A percentile compares a stretch with the other conserved stretches of the same genome.
Evolutionary conservation across 2,113 vertebrate genomes (phyloP).

Genomic region (Halcyon malimbica): DNA sequence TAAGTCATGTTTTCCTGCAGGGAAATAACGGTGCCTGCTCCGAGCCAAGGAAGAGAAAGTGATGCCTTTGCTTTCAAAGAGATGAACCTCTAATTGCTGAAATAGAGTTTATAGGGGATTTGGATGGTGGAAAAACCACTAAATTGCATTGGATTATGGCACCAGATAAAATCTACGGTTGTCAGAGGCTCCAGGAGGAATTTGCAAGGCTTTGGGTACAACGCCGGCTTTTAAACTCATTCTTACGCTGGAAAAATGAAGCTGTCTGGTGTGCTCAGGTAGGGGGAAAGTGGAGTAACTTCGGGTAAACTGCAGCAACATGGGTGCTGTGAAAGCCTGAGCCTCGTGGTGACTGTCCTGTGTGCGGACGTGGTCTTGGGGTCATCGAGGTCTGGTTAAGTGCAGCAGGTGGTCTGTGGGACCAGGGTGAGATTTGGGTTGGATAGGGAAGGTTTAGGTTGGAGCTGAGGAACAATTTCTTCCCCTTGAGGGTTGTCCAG

Average conservation of each 20-base stretch:
- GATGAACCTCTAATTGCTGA: background rate
- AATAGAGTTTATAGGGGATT: background rate
- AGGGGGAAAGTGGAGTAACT: background rate
- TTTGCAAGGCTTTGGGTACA: background rate
- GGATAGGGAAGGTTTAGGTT: too few species aligned
- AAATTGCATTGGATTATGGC: background rate
- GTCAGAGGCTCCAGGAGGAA: background rate
- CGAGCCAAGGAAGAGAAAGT: background rate
- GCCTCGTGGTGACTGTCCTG: background rate
- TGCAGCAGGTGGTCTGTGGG: background rate
- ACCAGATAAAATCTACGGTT: background rate
- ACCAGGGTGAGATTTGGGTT: too few species aligned
- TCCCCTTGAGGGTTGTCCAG: too few species aligned
- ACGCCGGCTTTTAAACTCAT: background rate
- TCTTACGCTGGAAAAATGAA: background rate
- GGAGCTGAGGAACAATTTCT: too few species aligned
- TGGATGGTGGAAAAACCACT: background rate
- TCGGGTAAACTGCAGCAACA: background rate
- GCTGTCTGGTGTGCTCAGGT: background rate
- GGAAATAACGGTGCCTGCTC: background rate
- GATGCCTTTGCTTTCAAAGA: background rate
- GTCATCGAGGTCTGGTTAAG: rapidly evolving
- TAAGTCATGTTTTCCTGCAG: background rate
- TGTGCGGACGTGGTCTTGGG: rapidly evolving
- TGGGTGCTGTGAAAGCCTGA: background rate